phyloP scores from a whole-genome alignment of 2,113 vertebrate genomes.

The Oryzias celebensis region DNA sequence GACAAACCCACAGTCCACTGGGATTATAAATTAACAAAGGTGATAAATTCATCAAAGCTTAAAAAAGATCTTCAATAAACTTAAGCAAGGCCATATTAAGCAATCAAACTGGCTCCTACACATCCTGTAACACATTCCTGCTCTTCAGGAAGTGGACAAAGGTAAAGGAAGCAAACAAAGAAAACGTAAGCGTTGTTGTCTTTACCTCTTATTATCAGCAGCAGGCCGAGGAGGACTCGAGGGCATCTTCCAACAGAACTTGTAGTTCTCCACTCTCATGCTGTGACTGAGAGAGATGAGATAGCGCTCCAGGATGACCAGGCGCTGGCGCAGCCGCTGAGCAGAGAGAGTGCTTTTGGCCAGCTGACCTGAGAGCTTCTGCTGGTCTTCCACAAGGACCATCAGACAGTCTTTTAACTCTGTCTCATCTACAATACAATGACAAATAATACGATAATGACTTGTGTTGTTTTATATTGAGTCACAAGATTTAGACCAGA shows the following conservation, averaged over 20 bases:
- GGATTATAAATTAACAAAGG: too few relatives aligned
- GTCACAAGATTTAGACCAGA: too few relatives aligned
- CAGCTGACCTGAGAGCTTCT: conserved; percentile 85
- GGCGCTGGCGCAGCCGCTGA: conserved; percentile 88
- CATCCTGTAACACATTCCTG: too few relatives aligned
- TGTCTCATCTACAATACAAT: conserved; percentile 76
- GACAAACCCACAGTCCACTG: too few relatives aligned
- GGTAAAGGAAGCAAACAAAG: too few relatives aligned
- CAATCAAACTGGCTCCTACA: too few relatives aligned
- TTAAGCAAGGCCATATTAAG: too few relatives aligned
- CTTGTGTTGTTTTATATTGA: not conserved
- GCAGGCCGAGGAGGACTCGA: conserved; percentile 81
- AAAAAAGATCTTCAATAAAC: too few relatives aligned
- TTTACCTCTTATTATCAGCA: conserved; percentile 93
- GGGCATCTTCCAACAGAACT: conserved; percentile 88
- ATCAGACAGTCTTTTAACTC: conserved; percentile 93
- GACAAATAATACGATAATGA: not conserved
- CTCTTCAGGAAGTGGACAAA: not conserved
- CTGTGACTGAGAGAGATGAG: conserved; percentile 95
- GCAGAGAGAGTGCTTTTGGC: conserved; percentile 93
- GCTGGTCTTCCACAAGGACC: conserved; percentile 93
- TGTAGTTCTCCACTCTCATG: conserved; percentile 91
- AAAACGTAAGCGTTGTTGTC: too few relatives aligned
- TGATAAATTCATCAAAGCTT: too few relatives aligned
- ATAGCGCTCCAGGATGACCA: conserved; percentile 94